Percentiles rank a stretch among this genome's conserved stretches.
Evolutionary conservation across 37 sponge, comb jelly and placozoan species (phyloP).

Genomic region (Spongilla lacustris): DNA sequence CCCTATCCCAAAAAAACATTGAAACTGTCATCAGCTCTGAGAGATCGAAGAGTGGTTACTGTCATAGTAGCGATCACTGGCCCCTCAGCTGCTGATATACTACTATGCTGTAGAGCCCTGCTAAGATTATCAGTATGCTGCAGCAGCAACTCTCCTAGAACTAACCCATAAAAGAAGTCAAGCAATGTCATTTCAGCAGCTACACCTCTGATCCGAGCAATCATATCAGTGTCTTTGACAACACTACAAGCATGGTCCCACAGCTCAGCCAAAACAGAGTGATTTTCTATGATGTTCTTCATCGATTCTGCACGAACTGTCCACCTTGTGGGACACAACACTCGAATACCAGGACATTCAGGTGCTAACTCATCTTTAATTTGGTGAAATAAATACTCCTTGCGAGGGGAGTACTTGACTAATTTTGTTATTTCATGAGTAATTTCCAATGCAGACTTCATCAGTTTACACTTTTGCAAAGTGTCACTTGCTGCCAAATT

Average conservation of each 20-base stretch:
- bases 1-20: not conserved
- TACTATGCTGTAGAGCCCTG: slow-evolving; percentile 25
- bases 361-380: slow-evolving; percentile 28
- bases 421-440: slow-evolving; percentile 63
- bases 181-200: not conserved
- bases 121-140: slow-evolving; percentile 41
- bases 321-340: slow-evolving; percentile 68
- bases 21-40: not conserved
- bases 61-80: not conserved
- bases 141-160: not conserved
- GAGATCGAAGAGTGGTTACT: not conserved
- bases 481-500: slow-evolving; percentile 66
- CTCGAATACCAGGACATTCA: slow-evolving; percentile 43
- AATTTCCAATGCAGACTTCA: slow-evolving; percentile 36
- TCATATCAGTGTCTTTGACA: not conserved
- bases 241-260: not conserved
- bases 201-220: not conserved
- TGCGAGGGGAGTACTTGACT: slow-evolving; percentile 66
- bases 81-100: slow-evolving; percentile 26
- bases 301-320: slow-evolving; percentile 46
- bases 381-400: slow-evolving; percentile 40
- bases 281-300: slow-evolving; percentile 30
- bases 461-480: slow-evolving; percentile 39
- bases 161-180: not conserved
- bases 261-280: not conserved